Evolutionary conservation across 2,888 invertebrate genomes (phyloP).

Genomic region (Caenorhabditis plicata): DNA sequence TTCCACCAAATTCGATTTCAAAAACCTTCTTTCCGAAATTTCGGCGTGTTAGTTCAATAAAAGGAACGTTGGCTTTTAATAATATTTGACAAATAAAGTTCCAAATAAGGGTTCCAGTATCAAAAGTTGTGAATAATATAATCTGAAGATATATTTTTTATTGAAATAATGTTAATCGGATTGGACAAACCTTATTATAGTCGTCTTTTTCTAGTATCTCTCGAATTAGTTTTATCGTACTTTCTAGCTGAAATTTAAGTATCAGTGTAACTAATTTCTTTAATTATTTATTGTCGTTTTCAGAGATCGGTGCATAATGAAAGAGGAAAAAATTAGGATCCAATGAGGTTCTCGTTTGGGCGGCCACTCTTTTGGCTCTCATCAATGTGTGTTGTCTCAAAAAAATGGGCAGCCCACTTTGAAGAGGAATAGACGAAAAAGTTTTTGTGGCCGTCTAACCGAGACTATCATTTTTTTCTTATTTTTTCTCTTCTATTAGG

Average conservation of each 20-base stretch:
- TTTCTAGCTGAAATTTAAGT: too few relatives aligned
- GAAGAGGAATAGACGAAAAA: too few relatives aligned
- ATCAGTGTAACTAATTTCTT: neutral
- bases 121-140: slow-evolving; percentile 17
- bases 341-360: too few relatives aligned
- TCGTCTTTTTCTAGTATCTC: neutral
- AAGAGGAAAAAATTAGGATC: too few relatives aligned
- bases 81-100: slow-evolving; percentile 7
- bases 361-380: too few relatives aligned
- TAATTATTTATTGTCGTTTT: neutral
- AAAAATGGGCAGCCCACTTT: too few relatives aligned
- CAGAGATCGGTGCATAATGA: too few relatives aligned
- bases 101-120: slow-evolving; percentile 4
- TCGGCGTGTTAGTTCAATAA: neutral
- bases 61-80: slow-evolving; percentile 1
- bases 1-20: slow-evolving; percentile 1
- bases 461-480: too few relatives aligned
- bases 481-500: too few relatives aligned
- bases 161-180: neutral
- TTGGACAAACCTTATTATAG: slow-evolving; percentile 2
- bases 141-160: slow-evolving; percentile 3
- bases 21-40: neutral
- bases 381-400: too few relatives aligned
- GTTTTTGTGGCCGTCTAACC: too few relatives aligned
- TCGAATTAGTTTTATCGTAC: neutral